A percentile compares a stretch with the other conserved stretches of the same genome.
phyloP scores from a whole-genome alignment of 2,888 invertebrate species.

The Rhogogaster chlorosoma region DNA sequence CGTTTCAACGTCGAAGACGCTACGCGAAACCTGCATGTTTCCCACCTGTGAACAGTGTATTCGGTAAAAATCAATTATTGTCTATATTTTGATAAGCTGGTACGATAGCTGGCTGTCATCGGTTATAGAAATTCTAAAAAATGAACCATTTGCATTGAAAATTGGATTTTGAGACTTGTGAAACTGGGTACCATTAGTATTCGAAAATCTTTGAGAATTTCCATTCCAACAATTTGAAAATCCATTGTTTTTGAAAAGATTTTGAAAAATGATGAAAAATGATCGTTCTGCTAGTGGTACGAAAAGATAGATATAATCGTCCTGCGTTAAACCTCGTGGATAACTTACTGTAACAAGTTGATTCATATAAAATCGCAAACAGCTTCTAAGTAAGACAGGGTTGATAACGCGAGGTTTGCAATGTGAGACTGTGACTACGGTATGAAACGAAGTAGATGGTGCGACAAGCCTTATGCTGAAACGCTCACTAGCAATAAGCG shows the following conservation, averaged over 20 bases:
- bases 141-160: neutral
- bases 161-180: too few species aligned
- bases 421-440: neutral
- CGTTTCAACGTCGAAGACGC: conserved; percentile 30
- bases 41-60: neutral
- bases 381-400: neutral
- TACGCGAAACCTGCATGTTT: conserved; percentile 27
- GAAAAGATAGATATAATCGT: neutral
- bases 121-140: neutral
- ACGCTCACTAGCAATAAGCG: neutral
- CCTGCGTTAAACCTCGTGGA: neutral
- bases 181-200: too few species aligned
- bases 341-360: neutral
- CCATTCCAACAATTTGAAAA: too few species aligned
- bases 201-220: too few species aligned
- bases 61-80: neutral
- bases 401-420: neutral
- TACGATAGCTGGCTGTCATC: neutral
- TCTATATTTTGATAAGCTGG: neutral
- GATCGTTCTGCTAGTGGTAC: neutral
- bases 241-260: too few species aligned
- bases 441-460: neutral
- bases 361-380: neutral
- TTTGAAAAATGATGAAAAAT: too few species aligned
- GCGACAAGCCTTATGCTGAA: neutral